These are phyloP conservation scores for Anabacerthia variegaticeps DNA, from an alignment of 2,797 vertebrate species.

Conservation along the genomic window DNA sequence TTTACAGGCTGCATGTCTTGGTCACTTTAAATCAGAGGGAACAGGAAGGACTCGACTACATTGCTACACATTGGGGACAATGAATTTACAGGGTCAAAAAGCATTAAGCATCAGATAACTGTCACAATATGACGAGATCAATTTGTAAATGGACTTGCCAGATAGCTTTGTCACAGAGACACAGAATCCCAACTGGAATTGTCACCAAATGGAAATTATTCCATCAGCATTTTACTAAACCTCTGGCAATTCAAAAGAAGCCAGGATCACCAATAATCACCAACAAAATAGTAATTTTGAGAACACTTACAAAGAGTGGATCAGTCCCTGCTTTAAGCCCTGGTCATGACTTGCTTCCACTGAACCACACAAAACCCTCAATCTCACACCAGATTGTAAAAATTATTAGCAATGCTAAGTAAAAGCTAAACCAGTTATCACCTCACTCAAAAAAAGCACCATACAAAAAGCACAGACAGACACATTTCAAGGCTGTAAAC, in stretches of 20 bases:
- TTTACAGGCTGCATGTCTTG: slow-evolving; percentile 82
- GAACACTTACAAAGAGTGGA: not conserved
- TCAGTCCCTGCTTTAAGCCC: not conserved
- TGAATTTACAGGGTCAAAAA: slow-evolving; percentile 55
- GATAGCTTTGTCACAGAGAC: not conserved
- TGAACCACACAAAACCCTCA: not conserved
- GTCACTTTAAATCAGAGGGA: slow-evolving; percentile 84
- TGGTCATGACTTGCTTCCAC: not conserved
- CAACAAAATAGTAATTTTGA: not conserved
- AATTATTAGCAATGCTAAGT: not conserved
- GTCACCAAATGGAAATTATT: not conserved
- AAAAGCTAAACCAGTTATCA: not conserved
- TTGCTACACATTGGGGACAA: not conserved
- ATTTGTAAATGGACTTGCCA: not conserved
- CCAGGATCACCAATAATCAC: not conserved
- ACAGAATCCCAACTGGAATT: not conserved
- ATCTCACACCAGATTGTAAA: not conserved
- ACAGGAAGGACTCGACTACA: not conserved
- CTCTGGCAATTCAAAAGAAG: not conserved
- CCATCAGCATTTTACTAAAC: not conserved
- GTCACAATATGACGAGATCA: not conserved
- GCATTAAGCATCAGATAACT: slow-evolving; percentile 39
- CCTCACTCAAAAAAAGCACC: not conserved
- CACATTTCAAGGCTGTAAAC: not conserved
- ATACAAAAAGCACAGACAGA: not conserved